A percentile compares a stretch with the other conserved stretches of the same genome.
phyloP scores from a whole-genome alignment of 2,113 vertebrate species.

The Crypturellus undulatus region DNA sequence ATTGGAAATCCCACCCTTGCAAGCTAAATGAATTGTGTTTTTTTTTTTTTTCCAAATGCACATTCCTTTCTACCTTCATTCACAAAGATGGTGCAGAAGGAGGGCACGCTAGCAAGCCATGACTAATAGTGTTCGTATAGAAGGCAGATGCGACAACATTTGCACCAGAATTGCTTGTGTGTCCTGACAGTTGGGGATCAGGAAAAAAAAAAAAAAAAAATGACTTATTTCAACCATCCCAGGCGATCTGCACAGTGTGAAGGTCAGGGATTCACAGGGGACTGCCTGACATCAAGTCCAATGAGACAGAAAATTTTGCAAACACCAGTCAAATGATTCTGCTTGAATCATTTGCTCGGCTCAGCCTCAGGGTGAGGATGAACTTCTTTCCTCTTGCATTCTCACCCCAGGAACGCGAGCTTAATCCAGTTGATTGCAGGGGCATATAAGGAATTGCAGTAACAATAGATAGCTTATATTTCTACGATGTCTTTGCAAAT shows the following conservation, averaged over 20 bases:
- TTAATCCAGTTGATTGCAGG: neutral
- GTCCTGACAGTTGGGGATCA: neutral
- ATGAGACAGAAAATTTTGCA: slow-evolving; percentile 1
- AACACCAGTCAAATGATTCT: neutral
- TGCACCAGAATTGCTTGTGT: neutral
- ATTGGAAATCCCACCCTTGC: neutral
- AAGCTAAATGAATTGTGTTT: neutral
- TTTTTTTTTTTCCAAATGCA: neutral
- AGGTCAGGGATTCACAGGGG: slow-evolving; percentile 27
- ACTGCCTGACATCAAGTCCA: neutral
- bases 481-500: fast-evolving
- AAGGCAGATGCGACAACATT: neutral
- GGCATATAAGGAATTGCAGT: neutral
- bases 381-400: neutral
- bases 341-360: neutral
- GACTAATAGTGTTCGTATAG: neutral
- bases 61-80: neutral
- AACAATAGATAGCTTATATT: neutral
- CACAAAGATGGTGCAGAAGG: neutral
- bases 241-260: neutral
- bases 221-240: neutral
- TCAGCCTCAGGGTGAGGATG: neutral
- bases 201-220: neutral
- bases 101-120: neutral
- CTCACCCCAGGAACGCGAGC: neutral